Base-by-base conservation (phyloP, 1,140 invertebrate species). In the Procambarus virginalis region DNA sequence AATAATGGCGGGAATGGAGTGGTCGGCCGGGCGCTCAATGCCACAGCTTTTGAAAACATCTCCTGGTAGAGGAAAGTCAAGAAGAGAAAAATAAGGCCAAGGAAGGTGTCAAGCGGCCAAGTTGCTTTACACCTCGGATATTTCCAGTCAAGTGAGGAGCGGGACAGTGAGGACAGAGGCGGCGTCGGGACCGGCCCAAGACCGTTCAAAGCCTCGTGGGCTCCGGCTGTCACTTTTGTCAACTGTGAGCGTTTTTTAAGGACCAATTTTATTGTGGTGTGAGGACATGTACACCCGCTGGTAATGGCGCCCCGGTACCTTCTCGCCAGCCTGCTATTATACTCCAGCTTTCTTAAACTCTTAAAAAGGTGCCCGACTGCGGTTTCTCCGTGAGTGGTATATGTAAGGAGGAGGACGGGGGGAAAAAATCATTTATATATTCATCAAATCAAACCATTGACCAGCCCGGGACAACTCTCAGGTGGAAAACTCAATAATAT, bases 241-340 rank as follows among this genome's bases (percentile, higher is more conserved):
- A 73, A 73, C 68, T n/a, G 22, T 73, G 68, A 73, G 68, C 68
- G 60, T 82, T 82, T 82, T 82, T 82, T 34, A 82, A 80, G 78
- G 34, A 46, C 80, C 58, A 64, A 68, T 34, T 82, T 60, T 82
- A 82, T 82, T 68, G 79, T 81, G 51, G 79, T 60, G 79, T 81
- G 79, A 81, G 51, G 79, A 81, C 10, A 48, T n/a, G 51, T 55
- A 81, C 79, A 60, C 79, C n/a, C 68, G 68, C 14, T 34, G 22
- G 34, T 73, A 73, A 73, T 73, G 10, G n/a, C 68, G 68, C 22
- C n/a, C 5, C 34, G 34, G 34, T 4, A 73, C 68, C 68, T 34
- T 73, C 68, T 20, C 20, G 68, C 10, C 10, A 34, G 34, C 14
- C 14, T 22, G 68, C 68, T 73, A 73, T 73, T 73, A 73, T 73